Conservation (phyloP, 2,797 vertebrate species). For the Botia kubotai region DNA sequence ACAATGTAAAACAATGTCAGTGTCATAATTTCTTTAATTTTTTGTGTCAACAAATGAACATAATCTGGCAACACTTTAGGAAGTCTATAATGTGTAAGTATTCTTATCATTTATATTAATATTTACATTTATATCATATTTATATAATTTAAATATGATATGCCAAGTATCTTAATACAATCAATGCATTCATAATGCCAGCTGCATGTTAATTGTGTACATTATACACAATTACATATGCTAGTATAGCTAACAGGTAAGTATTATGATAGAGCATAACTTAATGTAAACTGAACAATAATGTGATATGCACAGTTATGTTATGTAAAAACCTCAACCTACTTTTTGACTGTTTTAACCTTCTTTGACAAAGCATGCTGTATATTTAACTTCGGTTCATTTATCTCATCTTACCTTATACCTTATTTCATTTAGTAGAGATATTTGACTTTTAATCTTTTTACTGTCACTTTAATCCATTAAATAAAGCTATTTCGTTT, state of each 20-base stretch:
- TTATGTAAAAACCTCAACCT: not conserved
- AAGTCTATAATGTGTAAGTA: too few species aligned
- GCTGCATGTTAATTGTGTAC: not conserved
- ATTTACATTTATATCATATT: too few species aligned
- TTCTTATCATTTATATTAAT: too few species aligned
- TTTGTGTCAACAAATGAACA: too few species aligned
- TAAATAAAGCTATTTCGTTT: conserved; percentile 17
- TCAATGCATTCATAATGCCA: not conserved
- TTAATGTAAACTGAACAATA: too few species aligned
- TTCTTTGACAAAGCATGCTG: not conserved
- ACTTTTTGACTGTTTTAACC: not conserved
- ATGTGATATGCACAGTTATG: too few species aligned
- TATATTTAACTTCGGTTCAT: not conserved
- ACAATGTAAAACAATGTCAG: too few species aligned
- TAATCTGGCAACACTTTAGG: too few species aligned
- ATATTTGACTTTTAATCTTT: conserved; percentile 27
- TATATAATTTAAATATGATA: not conserved
- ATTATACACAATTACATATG: too few species aligned
- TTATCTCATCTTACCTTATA: not conserved
- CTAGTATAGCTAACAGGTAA: too few species aligned
- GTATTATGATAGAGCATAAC: too few species aligned
- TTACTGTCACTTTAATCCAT: conserved; percentile 16
- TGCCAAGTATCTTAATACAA: not conserved
- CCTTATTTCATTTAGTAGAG: not conserved
- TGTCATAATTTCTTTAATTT: not conserved